Evolutionary conservation across 2,888 invertebrate genomes (phyloP).

Genomic region (Malthinus flaveolus): DNA sequence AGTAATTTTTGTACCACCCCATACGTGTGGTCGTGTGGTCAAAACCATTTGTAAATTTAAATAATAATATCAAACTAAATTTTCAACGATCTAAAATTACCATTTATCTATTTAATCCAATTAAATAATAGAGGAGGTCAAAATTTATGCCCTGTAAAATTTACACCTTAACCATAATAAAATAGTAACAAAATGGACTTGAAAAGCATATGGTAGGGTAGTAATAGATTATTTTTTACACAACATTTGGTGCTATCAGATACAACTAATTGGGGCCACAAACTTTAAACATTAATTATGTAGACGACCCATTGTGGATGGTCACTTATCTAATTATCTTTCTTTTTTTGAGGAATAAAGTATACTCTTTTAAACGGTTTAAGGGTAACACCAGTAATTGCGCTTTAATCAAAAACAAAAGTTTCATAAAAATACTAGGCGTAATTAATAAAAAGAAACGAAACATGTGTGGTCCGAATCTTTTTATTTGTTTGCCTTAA

Average conservation of each 20-base stretch:
- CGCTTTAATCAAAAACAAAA: too few species aligned
- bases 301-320: conserved; percentile 20
- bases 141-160: conserved; percentile 24
- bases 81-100: conserved; percentile 15
- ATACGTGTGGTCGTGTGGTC: conserved; percentile 1
- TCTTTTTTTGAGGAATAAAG: conserved; percentile 14
- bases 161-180: conserved; percentile 29
- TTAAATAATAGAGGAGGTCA: conserved; percentile 24
- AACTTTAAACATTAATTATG: conserved; percentile 30
- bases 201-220: conserved; percentile 30
- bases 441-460: too few species aligned
- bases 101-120: conserved; percentile 23
- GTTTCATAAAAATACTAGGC: too few species aligned
- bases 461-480: too few species aligned
- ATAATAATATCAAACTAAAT: conserved; percentile 9
- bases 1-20: not conserved
- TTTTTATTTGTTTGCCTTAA: too few species aligned
- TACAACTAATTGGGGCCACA: conserved; percentile 33
- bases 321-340: conserved; percentile 24
- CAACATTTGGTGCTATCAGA: conserved; percentile 35
- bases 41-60: conserved; percentile 18
- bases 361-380: conserved; percentile 15
- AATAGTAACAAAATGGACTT: conserved; percentile 21
- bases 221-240: conserved; percentile 34
- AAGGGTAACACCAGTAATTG: not conserved